Evolutionary conservation across 2,888 invertebrate genomes (phyloP).

Genomic region (Idaea straminata): DNA sequence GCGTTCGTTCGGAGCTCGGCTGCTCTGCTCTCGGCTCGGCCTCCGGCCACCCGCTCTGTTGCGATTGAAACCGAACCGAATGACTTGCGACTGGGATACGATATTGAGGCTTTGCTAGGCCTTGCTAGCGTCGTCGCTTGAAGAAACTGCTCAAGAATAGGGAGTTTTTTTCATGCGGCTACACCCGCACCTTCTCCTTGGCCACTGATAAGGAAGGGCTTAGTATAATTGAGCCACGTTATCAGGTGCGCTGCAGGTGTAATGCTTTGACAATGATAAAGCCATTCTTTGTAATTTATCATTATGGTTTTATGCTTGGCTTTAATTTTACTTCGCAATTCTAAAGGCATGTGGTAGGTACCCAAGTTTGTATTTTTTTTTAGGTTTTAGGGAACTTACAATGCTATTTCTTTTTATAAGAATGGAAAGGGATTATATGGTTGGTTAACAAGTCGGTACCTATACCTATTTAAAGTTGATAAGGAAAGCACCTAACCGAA

Average conservation of each 20-base stretch:
- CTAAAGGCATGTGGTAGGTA: neutral
- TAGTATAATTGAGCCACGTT: neutral
- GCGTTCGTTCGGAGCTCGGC: constrained; percentile 30
- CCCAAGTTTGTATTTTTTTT: neutral
- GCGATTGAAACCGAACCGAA: constrained; percentile 51
- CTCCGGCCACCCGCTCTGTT: constrained; percentile 30
- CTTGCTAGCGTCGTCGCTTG: constrained; percentile 45
- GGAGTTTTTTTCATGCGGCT: constrained; percentile 30
- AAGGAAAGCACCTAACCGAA: too few relatives aligned
- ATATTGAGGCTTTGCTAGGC: constrained; percentile 27
- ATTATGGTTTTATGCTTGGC: neutral
- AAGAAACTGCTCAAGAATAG: constrained; percentile 45
- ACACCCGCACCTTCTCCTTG: constrained; percentile 15
- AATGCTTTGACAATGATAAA: constrained; percentile 2
- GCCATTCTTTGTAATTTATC: neutral
- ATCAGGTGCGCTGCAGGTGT: constrained; percentile 5
- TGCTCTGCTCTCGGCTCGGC: constrained; percentile 10
- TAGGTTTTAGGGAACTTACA: too few relatives aligned
- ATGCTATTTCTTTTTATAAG: too few relatives aligned
- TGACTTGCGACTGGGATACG: constrained; percentile 22
- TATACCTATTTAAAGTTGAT: neutral
- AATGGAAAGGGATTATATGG: too few relatives aligned
- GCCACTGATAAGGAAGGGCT: constrained; percentile 2
- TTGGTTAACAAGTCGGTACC: neutral
- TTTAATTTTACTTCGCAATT: neutral